Evolutionary conservation across 1,140 invertebrate genomes (phyloP), one percentile per base, ranked within the genome.

Genomic region (Paracyclopina nana): DNA sequence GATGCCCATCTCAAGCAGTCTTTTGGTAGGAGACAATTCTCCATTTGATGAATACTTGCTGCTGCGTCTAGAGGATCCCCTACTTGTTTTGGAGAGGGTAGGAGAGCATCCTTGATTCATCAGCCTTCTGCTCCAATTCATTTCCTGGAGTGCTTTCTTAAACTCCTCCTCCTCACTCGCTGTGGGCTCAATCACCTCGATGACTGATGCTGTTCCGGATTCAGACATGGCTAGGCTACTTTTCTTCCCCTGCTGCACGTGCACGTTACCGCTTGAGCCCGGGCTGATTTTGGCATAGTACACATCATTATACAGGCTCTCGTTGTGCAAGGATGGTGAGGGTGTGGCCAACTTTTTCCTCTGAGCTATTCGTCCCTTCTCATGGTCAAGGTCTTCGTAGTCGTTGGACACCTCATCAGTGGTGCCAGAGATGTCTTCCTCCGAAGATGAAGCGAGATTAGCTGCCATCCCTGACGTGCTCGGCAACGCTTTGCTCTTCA

Each of bases 171-270:
- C 46, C 16, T 58, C 56, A 27, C 30, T 45, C n/a, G 52, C 52
- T 3, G 58, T 55, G 1, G 60, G 60, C 45, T 61, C 60, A n/a
- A 61, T 54, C n/a, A 61, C 57, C 55, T 61, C 60, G 20, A 61
- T 46, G 26, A 61, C 59, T 6, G 59, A 59, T 25, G 59, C 59
- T 24, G 60, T 59, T 27, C 58, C 56, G 25, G 54, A 53, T 27
- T 59, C 56, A 11, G 57, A 59, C 1, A 53, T 53, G n/a, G n/a
- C n/a, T n/a, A n/a, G n/a, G n/a, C n/a, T n/a, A n/a, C n/a, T n/a
- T n/a, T n/a, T n/a, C n/a, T n/a, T n/a, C n/a, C n/a, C n/a, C n/a
- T n/a, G n/a, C n/a, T n/a, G n/a, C n/a, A n/a, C n/a, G n/a, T n/a
- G n/a, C n/a, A n/a, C n/a, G n/a, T n/a, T n/a, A n/a, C n/a, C n/a